Conservation (phyloP, 2,113 vertebrate species). For the Ailurus styani region DNA sequence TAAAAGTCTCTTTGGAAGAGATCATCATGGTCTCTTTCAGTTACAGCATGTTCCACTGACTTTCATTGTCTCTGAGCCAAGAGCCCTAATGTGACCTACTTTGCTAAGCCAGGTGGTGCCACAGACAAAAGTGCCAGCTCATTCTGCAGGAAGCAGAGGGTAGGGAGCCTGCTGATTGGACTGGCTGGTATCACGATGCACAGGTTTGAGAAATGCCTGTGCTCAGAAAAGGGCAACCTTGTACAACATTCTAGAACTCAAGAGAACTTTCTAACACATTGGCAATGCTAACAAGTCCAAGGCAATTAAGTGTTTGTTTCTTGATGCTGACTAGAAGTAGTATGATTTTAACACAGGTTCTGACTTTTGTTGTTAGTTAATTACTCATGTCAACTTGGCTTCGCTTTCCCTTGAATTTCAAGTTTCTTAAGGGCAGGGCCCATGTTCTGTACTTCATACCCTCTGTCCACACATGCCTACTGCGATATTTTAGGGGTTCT, state of each 20-base stretch:
- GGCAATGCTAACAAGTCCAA: background rate
- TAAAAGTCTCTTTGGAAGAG: background rate
- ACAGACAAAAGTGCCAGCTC: background rate
- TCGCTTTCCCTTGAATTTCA: background rate
- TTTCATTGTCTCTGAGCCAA: conserved; percentile 33
- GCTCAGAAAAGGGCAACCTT: background rate
- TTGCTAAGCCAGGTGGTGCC: conserved; percentile 20
- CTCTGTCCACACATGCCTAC: background rate
- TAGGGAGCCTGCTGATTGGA: background rate
- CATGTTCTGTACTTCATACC: background rate
- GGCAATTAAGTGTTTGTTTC: background rate
- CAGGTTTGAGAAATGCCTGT: background rate
- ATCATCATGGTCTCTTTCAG: conserved; percentile 5
- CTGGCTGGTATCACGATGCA: background rate
- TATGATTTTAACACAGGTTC: background rate
- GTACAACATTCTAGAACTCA: background rate
- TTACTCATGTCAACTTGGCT: background rate
- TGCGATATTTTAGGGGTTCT: background rate
- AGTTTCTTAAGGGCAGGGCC: background rate
- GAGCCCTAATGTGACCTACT: conserved; percentile 46
- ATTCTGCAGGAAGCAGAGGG: background rate
- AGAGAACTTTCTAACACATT: background rate
- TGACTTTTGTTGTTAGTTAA: background rate
- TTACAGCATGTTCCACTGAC: background rate
- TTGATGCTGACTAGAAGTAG: background rate